These are phyloP conservation scores for Nothobranchius kuhntae DNA, from an alignment of 2,113 vertebrate species.

Conservation along the genomic window DNA sequence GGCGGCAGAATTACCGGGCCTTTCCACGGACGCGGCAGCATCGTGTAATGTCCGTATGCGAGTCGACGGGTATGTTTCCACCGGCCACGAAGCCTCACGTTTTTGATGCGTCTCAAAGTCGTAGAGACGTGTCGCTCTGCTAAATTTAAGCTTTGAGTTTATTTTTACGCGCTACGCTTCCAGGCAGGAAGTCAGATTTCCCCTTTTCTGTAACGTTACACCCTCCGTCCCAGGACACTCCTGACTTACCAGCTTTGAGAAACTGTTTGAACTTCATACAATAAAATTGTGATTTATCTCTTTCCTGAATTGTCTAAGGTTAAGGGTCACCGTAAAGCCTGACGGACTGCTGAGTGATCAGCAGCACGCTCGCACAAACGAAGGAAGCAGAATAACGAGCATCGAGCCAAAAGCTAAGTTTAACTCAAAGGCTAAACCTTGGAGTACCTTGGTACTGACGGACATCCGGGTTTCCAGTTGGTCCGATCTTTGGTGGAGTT, in stretches of 20 bases:
- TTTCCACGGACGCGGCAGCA: too few species aligned
- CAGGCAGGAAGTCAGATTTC: slow-evolving; percentile 3
- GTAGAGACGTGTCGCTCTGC: too few species aligned
- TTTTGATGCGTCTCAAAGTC: too few species aligned
- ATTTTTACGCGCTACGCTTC: too few species aligned
- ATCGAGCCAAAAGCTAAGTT: slow-evolving; percentile 27
- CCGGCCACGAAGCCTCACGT: too few species aligned
- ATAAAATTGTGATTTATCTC: not conserved
- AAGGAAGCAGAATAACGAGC: slow-evolving; percentile 21
- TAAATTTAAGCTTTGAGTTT: too few species aligned
- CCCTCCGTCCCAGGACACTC: slow-evolving; percentile 35
- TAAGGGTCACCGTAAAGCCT: slow-evolving; percentile 34
- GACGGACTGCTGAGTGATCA: slow-evolving; percentile 39
- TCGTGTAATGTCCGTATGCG: too few species aligned
- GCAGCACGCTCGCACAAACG: slow-evolving; percentile 36
- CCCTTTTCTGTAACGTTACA: slow-evolving; percentile 23
- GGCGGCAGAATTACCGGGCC: too few species aligned
- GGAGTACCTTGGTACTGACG: slow-evolving; percentile 31
- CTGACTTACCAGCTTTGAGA: slow-evolving; percentile 20
- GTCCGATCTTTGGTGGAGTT: slow-evolving; percentile 12
- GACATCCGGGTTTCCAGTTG: slow-evolving; percentile 26
- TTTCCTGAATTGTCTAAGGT: not conserved
- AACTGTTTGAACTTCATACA: slow-evolving; percentile 5
- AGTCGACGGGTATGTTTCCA: too few species aligned
- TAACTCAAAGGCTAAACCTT: slow-evolving; percentile 38